These are phyloP conservation scores for Abrostola triplasia DNA, from an alignment of 2,888 invertebrate species.

Conservation along the genomic window DNA sequence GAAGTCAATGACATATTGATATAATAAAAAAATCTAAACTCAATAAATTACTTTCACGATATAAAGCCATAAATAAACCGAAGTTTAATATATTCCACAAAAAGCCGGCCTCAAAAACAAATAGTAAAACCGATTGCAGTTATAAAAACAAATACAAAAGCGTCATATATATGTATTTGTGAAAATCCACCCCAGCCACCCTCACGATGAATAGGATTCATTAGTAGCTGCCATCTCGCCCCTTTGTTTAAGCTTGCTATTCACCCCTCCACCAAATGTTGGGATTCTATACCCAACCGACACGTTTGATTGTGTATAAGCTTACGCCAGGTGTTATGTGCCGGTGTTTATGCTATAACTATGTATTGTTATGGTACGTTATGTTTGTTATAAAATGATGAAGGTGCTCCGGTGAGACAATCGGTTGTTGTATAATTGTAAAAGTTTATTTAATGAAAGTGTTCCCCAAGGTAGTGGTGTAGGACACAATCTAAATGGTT, in stretches of 20 bases:
- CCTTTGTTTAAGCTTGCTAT: slow-evolving; percentile 50
- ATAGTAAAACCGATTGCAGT: slow-evolving; percentile 10
- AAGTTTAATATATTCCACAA: neutral
- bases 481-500: no score
- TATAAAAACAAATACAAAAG: slow-evolving; percentile 15
- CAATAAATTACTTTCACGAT: no score
- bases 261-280: slow-evolving; percentile 27
- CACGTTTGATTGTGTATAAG: slow-evolving; percentile 36
- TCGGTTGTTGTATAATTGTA: no score
- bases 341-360: neutral
- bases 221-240: slow-evolving; percentile 50
- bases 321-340: slow-evolving; percentile 17
- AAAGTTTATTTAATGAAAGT: no score
- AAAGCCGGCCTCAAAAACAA: neutral
- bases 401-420: neutral
- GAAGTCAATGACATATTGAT: no score
- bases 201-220: slow-evolving; percentile 57
- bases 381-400: neutral
- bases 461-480: no score
- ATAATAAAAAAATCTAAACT: no score
- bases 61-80: no score
- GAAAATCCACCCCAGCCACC: slow-evolving; percentile 28
- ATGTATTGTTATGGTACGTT: neutral
- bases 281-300: slow-evolving; percentile 26
- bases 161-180: slow-evolving; percentile 18